Base-by-base conservation (phyloP, 2,888 invertebrate species). In the Abscondita cerata region DNA sequence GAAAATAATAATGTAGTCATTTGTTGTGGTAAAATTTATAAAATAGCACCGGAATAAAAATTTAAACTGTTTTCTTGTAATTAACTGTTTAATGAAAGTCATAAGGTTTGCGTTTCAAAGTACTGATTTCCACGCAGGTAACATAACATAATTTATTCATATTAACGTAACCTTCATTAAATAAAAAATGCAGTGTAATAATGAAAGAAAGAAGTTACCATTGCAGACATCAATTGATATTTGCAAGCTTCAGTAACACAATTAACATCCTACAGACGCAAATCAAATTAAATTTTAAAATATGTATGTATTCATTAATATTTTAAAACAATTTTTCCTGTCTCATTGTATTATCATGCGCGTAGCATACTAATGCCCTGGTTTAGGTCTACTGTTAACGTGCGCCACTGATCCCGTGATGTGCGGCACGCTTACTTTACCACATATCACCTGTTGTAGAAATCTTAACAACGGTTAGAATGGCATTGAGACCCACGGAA, bases 311-410 rank as follows among this genome's bases (percentile, higher is more conserved):
- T 54, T 66, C 68, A 68, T 68, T 68, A 68, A 66, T 68, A 68
- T 68, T 68, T 66, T 64, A 64, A 61, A 66, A 58, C 59, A 62
- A 68, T 68, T 68, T 68, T 68, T 68, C 68, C 68, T 68, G 68
- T 68, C 66, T 65, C 66, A 68, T 68, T 68, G 68, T 65, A 56
- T 58, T 59, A 44, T 55, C 58, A 56, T 58, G 58, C 66, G 58
- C 58, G 59, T 58, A 53, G 68, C 65, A 68, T 68, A 64, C 60
- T 68, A 62, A 68, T 66, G 62, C 61, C 52, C 61, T 36, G 36
- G 52, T 55, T 54, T 50, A 53, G 40, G 41, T 54, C 58, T 61
- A 52, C 52, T 36, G 31, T 16, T 59, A 36, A 62, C 62, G 62
- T 44, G 54, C 62, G 62, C 62, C 58, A 58, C 58, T 62, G 62